Evolutionary conservation across 2,797 vertebrate genomes (phyloP).

Genomic region (Oophaga sylvatica): DNA sequence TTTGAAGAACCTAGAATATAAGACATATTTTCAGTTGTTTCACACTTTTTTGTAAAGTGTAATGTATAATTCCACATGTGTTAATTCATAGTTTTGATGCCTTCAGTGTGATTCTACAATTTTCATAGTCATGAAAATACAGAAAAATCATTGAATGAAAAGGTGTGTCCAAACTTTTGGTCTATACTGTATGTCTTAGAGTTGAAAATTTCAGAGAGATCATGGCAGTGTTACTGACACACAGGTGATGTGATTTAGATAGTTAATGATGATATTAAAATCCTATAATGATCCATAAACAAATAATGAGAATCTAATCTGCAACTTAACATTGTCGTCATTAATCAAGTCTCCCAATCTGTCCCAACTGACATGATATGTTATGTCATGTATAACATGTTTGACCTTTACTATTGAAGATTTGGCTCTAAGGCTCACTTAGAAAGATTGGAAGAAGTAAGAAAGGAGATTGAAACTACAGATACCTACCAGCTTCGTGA

Average conservation of each 20-base stretch:
- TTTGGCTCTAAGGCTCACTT: slow-evolving; percentile 91
- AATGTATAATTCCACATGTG: too few relatives aligned
- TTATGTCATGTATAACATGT: not conserved
- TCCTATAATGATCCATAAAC: not conserved
- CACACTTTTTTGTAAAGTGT: too few relatives aligned
- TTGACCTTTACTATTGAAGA: slow-evolving; percentile 69
- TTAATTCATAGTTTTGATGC: too few relatives aligned
- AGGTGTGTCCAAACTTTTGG: too few relatives aligned
- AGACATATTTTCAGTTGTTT: too few relatives aligned
- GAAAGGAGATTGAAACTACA: slow-evolving; percentile 87
- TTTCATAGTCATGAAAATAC: too few relatives aligned
- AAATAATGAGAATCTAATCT: not conserved
- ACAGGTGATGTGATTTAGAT: not conserved
- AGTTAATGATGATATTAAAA: not conserved
- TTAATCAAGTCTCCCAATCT: not conserved
- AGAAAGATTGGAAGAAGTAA: slow-evolving; percentile 92
- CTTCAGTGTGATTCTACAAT: too few relatives aligned
- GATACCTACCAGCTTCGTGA: slow-evolving; percentile 93
- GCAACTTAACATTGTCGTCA: not conserved
- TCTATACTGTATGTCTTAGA: too few relatives aligned
- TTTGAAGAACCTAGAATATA: too few relatives aligned
- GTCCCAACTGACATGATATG: not conserved
- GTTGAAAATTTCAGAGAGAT: not conserved
- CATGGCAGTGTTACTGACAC: not conserved
- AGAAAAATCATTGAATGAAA: too few relatives aligned